Evolutionary conservation across 2,888 invertebrate genomes (phyloP), one percentile per base, ranked within the genome.

Genomic region (Hydraecia micacea): DNA sequence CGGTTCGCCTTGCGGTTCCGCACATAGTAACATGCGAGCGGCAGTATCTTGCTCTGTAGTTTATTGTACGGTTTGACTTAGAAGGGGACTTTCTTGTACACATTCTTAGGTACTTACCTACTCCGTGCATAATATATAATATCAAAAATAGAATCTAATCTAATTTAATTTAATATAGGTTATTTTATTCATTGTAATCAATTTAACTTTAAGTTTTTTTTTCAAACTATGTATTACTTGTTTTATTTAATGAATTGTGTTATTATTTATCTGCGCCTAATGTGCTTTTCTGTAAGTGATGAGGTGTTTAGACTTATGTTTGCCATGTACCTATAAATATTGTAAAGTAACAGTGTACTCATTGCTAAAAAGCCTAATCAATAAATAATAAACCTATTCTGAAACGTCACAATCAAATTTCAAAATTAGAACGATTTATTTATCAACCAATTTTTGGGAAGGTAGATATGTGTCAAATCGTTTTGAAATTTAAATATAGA

Each of bases 1-100:
- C 89, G 84, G 87, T 86, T 89, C 89, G 92, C 89, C 90, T 87
- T 88, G 88, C 83, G 86, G 88, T 85, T 76, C 79, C 84, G 80
- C 83, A 88, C 82, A 86, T 79, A 85, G 84, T 88, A 81, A 88
- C 83, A 83, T n/a, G n/a, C 80, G 75, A 86, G 80, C 72, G 73
- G 71, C 66, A 78, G 74, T 88, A 85, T 82, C 75, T 86, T 78
- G 68, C 83, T 73, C 68, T 70, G 75, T 77, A 88, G 87, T 89
- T 88, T 89, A 89, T 88, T 83, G 85, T 81, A 81, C 70, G 75
- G 79, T 83, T 78, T 83, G 80, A 79, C 81, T 84, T 81, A 74
- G 72, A 62, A 83, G 81, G 88, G 82, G 80, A 71, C 58, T 75
- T 66, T 77, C 63, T 65, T 74, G 74, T 82, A 77, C 49, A 36